A percentile compares a stretch with the other conserved stretches of the same genome.
These are phyloP conservation scores for Falco punctatus DNA, from an alignment of 2,113 vertebrate genomes.

Conservation along the genomic window DNA sequence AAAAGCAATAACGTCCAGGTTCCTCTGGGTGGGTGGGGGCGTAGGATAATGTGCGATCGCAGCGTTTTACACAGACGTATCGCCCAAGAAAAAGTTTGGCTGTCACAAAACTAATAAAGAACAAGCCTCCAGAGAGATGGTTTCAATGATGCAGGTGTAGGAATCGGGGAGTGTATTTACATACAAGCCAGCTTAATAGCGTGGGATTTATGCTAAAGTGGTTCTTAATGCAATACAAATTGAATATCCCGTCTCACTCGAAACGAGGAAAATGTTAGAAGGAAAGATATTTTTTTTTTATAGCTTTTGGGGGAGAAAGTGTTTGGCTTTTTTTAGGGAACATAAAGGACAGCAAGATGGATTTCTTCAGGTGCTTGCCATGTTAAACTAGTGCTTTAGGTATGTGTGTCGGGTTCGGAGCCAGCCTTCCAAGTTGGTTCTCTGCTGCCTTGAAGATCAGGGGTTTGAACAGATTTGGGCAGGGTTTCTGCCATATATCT, in stretches of 20 bases:
- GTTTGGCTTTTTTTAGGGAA: neutral
- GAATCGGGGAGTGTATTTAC: neutral
- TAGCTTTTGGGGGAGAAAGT: slow-evolving; percentile 14
- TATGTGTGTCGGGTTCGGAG: neutral
- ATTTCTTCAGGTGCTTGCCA: slow-evolving; percentile 15
- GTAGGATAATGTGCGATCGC: neutral
- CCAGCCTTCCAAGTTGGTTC: neutral
- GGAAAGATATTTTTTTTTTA: neutral
- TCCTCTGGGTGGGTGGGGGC: neutral
- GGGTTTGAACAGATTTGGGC: neutral
- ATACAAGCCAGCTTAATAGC: slow-evolving; percentile 4
- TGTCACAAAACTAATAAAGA: slow-evolving; percentile 67
- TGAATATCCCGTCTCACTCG: neutral
- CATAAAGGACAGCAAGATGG: neutral
- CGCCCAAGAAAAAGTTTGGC: slow-evolving; percentile 41
- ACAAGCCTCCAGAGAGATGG: neutral
- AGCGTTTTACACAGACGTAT: neutral
- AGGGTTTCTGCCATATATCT: neutral
- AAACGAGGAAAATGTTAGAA: neutral
- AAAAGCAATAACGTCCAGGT: slow-evolving; percentile 52
- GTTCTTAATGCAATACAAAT: slow-evolving; percentile 50
- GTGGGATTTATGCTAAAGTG: slow-evolving; percentile 53
- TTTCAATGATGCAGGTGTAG: slow-evolving; percentile 46
- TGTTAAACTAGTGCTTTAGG: slow-evolving; percentile 1
- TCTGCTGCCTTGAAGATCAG: neutral